These are phyloP conservation scores for Xiphias gladius DNA, from an alignment of 2,113 vertebrate species.

Conservation along the genomic window DNA sequence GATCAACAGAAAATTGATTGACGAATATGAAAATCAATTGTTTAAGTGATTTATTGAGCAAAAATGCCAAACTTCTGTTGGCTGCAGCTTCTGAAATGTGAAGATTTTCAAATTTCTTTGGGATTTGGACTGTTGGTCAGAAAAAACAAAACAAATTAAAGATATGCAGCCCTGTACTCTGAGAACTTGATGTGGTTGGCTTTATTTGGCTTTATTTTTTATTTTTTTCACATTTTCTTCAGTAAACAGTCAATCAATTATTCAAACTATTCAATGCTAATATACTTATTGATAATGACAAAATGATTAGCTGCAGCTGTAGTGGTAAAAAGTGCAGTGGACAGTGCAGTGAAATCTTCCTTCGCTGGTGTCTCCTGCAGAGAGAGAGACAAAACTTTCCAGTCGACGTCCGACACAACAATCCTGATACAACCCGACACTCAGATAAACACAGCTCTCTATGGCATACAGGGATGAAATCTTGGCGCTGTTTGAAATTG, in stretches of 20 bases:
- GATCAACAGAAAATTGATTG: background rate
- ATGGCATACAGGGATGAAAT: constrained; percentile 40
- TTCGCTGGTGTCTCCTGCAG: constrained; percentile 43
- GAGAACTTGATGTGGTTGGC: no score
- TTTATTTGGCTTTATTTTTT: no score
- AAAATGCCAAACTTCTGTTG: background rate
- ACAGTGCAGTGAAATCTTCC: background rate
- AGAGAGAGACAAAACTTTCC: constrained; percentile 63
- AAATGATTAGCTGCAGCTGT: background rate
- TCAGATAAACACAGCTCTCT: constrained; percentile 66
- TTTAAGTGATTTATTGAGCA: background rate
- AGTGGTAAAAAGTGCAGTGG: background rate
- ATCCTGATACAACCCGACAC: constrained; percentile 75
- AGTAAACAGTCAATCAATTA: background rate
- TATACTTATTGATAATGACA: background rate
- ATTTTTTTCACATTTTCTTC: background rate
- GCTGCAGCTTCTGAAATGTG: background rate
- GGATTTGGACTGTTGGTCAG: no score
- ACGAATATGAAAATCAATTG: no score
- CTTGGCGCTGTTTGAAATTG: constrained; percentile 56
- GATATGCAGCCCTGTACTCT: no score
- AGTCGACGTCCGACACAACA: constrained; percentile 51
- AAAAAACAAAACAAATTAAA: no score
- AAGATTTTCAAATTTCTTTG: background rate
- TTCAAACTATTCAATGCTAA: background rate